phyloP scores from a whole-genome alignment of 2,888 invertebrate genomes.

The Ophraella communa region DNA sequence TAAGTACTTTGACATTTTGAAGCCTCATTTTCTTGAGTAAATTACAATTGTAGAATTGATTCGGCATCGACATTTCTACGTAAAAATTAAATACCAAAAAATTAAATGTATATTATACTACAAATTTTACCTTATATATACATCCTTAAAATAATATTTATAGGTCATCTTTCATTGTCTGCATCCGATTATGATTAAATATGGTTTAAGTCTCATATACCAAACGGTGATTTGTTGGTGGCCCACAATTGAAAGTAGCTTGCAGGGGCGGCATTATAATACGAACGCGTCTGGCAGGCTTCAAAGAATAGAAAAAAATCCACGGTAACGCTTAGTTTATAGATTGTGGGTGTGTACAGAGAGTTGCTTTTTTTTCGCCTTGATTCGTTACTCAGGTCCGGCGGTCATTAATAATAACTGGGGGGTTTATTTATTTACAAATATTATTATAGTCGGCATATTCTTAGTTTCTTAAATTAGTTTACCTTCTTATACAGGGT shows the following conservation, averaged over 20 bases:
- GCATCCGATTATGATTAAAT: not conserved
- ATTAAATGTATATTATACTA: too few species aligned
- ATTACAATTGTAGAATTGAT: too few species aligned
- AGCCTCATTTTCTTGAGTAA: too few species aligned
- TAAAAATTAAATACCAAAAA: too few species aligned
- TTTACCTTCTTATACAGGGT: too few species aligned
- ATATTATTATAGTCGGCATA: too few species aligned
- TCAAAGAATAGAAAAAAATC: not conserved
- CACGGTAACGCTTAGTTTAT: constrained; percentile 9
- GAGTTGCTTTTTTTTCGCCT: not conserved
- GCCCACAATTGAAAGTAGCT: not conserved
- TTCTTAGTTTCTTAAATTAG: too few species aligned
- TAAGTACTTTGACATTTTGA: too few species aligned
- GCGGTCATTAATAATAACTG: not conserved
- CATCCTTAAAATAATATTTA: too few species aligned
- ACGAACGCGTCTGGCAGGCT: not conserved
- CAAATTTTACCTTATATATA: too few species aligned
- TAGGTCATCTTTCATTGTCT: too few species aligned
- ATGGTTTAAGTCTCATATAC: not conserved
- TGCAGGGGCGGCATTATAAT: not conserved
- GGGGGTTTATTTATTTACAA: not conserved
- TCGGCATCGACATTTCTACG: too few species aligned
- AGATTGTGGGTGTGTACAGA: not conserved
- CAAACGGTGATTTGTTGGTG: not conserved
- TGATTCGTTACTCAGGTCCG: not conserved